Evolutionary conservation across 2,797 vertebrate species (phyloP).

Genomic region (Lacerta agilis): DNA sequence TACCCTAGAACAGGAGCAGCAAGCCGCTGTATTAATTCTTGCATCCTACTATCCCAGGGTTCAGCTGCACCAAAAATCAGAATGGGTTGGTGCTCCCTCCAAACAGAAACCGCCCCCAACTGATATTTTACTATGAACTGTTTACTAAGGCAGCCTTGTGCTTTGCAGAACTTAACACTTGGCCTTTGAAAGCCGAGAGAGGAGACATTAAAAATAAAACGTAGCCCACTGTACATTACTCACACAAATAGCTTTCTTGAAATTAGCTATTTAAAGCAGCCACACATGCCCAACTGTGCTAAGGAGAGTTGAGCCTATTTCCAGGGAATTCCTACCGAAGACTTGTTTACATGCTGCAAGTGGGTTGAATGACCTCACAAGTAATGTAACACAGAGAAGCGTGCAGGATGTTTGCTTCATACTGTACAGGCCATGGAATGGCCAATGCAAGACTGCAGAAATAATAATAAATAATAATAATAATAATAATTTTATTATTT

Average conservation of each 20-base stretch:
- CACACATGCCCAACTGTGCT: constrained; percentile 48
- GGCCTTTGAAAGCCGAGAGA: constrained; percentile 47
- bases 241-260: constrained; percentile 53
- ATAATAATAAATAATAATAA: neutral
- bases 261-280: constrained; percentile 36
- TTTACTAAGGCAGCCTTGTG: neutral
- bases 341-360: constrained; percentile 14
- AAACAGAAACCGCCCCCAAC: neutral
- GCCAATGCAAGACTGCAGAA: neutral
- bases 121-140: neutral
- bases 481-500: neutral
- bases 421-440: neutral
- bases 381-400: neutral
- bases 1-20: no score
- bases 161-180: constrained; percentile 36
- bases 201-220: constrained; percentile 46
- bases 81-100: neutral
- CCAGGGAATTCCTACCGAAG: constrained; percentile 44
- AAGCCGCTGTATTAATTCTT: neutral
- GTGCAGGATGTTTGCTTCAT: neutral
- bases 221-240: constrained; percentile 41
- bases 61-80: neutral
- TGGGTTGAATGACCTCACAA: neutral
- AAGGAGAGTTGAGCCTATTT: constrained; percentile 47
- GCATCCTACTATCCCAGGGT: neutral